A percentile compares a stretch with the other conserved stretches of the same genome.
Evolutionary conservation across 2,113 vertebrate species (phyloP).

Genomic region (Orycteropus afer): DNA sequence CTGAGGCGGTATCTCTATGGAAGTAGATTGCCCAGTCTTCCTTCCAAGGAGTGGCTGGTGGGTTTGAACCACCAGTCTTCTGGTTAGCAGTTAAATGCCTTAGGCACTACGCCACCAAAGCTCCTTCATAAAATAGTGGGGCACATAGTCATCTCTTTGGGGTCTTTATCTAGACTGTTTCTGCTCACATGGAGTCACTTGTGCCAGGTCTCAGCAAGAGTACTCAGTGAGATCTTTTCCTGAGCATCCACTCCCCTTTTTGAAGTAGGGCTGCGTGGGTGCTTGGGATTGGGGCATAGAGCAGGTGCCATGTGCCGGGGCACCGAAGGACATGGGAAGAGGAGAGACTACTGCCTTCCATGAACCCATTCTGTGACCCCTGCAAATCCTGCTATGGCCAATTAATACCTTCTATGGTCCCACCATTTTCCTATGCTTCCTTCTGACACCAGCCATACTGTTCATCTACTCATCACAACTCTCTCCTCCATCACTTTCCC

Average conservation of each 20-base stretch:
- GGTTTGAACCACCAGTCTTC: too few species aligned
- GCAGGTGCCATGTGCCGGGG: background rate
- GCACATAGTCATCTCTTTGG: background rate
- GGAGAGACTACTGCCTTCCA: too few species aligned
- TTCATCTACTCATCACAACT: background rate
- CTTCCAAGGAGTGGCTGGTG: too few species aligned
- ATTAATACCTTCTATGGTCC: background rate
- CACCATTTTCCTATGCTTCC: fast-evolving
- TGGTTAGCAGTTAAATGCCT: too few species aligned
- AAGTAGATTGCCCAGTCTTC: too few species aligned
- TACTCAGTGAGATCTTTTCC: background rate
- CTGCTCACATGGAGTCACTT: background rate
- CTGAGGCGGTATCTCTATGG: too few species aligned
- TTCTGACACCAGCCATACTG: background rate
- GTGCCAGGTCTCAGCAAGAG: background rate
- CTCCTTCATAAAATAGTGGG: background rate
- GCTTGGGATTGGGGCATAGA: background rate
- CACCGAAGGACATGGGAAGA: background rate
- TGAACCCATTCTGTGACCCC: background rate
- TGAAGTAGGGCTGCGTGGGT: background rate
- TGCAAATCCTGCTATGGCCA: background rate
- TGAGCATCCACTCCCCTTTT: background rate
- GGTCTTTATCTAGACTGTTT: background rate
- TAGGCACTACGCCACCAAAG: too few species aligned
- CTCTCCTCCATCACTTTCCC: background rate